These are phyloP conservation scores for Andrena flavipes DNA, from an alignment of 2,888 invertebrate species.

Conservation along the genomic window DNA sequence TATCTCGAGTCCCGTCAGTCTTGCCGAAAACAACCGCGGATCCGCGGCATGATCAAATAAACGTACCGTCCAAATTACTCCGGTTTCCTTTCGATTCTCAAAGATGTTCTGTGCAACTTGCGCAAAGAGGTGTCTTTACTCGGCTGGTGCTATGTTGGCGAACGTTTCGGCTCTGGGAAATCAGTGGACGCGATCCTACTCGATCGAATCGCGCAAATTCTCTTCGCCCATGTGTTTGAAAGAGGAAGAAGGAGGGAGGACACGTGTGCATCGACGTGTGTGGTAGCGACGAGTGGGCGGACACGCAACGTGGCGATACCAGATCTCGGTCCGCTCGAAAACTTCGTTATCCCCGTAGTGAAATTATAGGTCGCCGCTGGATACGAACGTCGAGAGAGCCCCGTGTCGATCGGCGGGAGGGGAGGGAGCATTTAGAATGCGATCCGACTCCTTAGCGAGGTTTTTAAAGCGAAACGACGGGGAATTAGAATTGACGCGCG, in stretches of 20 bases:
- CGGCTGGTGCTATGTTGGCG: no score
- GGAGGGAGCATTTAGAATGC: no score
- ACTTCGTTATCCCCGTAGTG: background rate
- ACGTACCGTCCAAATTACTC: no score
- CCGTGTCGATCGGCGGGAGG: background rate
- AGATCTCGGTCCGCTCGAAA: constrained; percentile 3
- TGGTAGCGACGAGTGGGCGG: constrained; percentile 59
- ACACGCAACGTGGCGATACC: constrained; percentile 39
- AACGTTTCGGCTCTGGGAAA: background rate
- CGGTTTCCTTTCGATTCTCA: no score
- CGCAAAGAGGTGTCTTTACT: no score
- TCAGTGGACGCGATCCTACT: background rate
- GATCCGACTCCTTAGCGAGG: background rate
- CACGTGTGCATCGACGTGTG: constrained; percentile 32
- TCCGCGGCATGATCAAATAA: no score
- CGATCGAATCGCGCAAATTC: background rate
- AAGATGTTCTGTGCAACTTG: no score
- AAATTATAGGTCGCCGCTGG: background rate
- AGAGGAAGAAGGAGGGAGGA: constrained; percentile 17
- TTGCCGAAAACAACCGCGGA: no score
- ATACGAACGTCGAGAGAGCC: background rate
- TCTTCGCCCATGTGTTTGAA: background rate
- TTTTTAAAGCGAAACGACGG: constrained; percentile 1
- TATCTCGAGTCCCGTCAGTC: no score
- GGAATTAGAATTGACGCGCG: constrained; percentile 18